phyloP scores from a whole-genome alignment of 2,113 vertebrate species.

The Polyodon spathula region DNA sequence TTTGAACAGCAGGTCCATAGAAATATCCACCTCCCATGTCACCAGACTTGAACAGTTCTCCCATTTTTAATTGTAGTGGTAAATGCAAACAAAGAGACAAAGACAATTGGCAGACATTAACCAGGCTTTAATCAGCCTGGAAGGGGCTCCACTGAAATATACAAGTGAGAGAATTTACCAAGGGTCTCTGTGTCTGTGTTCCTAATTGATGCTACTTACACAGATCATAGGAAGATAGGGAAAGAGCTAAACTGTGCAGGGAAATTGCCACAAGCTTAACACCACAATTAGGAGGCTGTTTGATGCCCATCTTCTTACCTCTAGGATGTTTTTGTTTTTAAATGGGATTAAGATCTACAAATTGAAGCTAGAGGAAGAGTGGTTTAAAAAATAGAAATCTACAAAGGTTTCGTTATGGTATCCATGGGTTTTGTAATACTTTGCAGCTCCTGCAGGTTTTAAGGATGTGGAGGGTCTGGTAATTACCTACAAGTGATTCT shows the following conservation, averaged over 20 bases:
- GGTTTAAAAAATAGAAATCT: background rate
- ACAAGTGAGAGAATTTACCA: background rate
- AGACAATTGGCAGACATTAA: background rate
- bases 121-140: conserved; percentile 4
- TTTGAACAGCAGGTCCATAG: too few relatives aligned
- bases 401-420: background rate
- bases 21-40: background rate
- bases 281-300: background rate
- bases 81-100: background rate
- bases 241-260: conserved; percentile 11
- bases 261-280: conserved; percentile 2
- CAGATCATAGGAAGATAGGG: conserved; percentile 4
- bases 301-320: conserved; percentile 3
- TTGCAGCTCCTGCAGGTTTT: conserved; percentile 25
- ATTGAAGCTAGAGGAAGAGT: background rate
- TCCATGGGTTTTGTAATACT: conserved; percentile 5
- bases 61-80: background rate
- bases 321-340: conserved; percentile 5
- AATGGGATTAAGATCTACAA: conserved; percentile 1
- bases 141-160: background rate
- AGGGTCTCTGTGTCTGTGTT: background rate
- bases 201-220: conserved; percentile 2
- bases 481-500: conserved; percentile 40
- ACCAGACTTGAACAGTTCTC: background rate
- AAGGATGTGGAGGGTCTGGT: conserved; percentile 23